These are phyloP conservation scores for Actenoides lindsayi DNA, from an alignment of 2,113 vertebrate genomes.

Conservation along the genomic window DNA sequence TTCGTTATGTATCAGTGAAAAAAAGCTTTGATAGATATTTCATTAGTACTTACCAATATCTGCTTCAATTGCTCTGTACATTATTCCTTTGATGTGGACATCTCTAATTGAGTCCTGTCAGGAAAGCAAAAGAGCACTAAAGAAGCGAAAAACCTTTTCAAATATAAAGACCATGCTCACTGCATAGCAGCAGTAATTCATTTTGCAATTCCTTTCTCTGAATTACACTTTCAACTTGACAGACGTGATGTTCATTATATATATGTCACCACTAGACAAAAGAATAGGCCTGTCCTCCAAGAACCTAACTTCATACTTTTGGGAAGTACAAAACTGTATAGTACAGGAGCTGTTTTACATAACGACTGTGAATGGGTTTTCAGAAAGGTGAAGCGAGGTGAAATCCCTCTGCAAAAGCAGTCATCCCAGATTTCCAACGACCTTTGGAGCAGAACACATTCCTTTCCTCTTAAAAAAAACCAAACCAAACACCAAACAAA, in stretches of 20 bases:
- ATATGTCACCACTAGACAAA: background rate
- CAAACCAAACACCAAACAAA: background rate
- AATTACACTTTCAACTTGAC: background rate
- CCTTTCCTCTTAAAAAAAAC: background rate
- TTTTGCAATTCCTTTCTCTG: background rate
- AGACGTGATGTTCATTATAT: background rate
- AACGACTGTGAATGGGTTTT: background rate
- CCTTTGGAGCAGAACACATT: background rate
- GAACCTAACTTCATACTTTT: background rate
- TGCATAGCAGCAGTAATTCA: background rate
- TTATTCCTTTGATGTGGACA: slow-evolving; percentile 95
- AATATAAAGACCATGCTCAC: background rate
- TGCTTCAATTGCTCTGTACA: slow-evolving; percentile 96
- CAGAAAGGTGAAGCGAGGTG: background rate
- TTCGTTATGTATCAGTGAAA: too few relatives aligned
- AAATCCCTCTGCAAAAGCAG: background rate
- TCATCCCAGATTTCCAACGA: background rate
- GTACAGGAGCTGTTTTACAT: background rate
- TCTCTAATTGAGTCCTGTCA: slow-evolving; percentile 93
- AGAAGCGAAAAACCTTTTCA: background rate
- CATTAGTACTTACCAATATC: slow-evolving; percentile 85
- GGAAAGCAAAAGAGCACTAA: slow-evolving; percentile 33
- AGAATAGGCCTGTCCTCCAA: background rate
- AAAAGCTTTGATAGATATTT: background rate
- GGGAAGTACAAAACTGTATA: background rate